These are phyloP conservation scores for Drosophila willistoni DNA, from an alignment of 1,140 invertebrate genomes.

Conservation along the genomic window DNA sequence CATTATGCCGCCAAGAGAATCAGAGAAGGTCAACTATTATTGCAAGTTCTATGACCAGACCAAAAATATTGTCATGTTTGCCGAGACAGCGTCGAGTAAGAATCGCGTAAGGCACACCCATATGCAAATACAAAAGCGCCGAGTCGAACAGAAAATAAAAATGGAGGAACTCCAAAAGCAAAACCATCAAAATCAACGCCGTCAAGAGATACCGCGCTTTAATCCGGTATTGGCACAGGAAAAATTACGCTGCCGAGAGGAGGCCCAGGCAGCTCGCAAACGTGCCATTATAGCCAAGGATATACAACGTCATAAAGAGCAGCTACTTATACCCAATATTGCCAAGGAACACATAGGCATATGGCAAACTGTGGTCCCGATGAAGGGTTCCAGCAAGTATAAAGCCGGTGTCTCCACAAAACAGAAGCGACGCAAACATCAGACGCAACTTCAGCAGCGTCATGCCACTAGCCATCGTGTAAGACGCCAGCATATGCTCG, in stretches of 20 bases:
- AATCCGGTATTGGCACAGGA: not conserved
- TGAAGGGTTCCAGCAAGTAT: not conserved
- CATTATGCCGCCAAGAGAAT: conserved; percentile 70
- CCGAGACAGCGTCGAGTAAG: conserved; percentile 87
- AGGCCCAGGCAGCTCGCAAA: conserved; percentile 33
- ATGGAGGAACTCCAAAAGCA: conserved; percentile 19
- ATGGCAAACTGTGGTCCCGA: conserved; percentile 1
- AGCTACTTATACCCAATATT: conserved; percentile 20
- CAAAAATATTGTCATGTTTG: conserved; percentile 87
- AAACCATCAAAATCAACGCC: not conserved
- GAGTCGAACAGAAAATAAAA: not conserved
- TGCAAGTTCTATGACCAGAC: conserved; percentile 86
- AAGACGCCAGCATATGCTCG: conserved; percentile 48
- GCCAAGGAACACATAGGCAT: conserved; percentile 21
- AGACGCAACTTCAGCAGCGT: not conserved
- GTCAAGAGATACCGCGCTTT: not conserved
- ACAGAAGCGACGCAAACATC: conserved; percentile 15
- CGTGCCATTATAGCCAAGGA: conserved; percentile 37
- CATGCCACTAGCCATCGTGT: conserved; percentile 28
- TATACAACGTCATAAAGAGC: conserved; percentile 33
- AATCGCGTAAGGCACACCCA: conserved; percentile 36
- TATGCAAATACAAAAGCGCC: conserved; percentile 24
- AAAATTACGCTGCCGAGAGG: not conserved
- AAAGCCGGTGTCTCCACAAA: conserved; percentile 22
- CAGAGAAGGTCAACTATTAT: conserved; percentile 67